Percentiles rank a stretch among this genome's conserved stretches.
phyloP scores from a whole-genome alignment of 2,888 invertebrate species.

The Eupithecia exiguata region DNA sequence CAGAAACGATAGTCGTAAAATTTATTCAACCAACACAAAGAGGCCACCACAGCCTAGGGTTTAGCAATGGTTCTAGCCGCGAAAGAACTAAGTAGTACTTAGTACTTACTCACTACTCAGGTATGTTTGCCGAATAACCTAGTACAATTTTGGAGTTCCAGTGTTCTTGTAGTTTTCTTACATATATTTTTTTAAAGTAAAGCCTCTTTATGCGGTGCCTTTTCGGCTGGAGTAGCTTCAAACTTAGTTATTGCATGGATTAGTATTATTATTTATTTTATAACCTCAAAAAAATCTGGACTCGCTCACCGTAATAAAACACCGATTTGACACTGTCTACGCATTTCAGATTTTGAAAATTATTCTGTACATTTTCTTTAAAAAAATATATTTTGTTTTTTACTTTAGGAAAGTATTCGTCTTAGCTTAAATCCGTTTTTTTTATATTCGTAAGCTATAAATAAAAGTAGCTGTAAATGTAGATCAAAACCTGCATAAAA shows the following conservation, averaged over 20 bases:
- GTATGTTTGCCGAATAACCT: neutral
- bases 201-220: neutral
- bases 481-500: neutral
- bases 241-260: too few species aligned
- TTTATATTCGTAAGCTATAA: neutral
- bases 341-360: too few species aligned
- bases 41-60: conserved; percentile 53
- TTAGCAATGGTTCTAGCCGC: conserved; percentile 56
- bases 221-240: too few species aligned
- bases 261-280: too few species aligned
- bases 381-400: too few species aligned
- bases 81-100: conserved; percentile 20
- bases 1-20: conserved; percentile 75
- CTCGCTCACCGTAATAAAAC: too few species aligned
- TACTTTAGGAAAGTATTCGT: too few species aligned
- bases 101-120: conserved; percentile 4
- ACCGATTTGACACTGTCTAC: too few species aligned
- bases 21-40: conserved; percentile 69
- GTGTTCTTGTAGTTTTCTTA: neutral
- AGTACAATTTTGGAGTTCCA: neutral
- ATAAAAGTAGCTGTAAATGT: too few species aligned
- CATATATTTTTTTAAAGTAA: neutral
- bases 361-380: too few species aligned
- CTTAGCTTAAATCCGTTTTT: too few species aligned
- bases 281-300: too few species aligned